phyloP scores from a whole-genome alignment of 2,113 vertebrate species.

The Ictalurus furcatus region DNA sequence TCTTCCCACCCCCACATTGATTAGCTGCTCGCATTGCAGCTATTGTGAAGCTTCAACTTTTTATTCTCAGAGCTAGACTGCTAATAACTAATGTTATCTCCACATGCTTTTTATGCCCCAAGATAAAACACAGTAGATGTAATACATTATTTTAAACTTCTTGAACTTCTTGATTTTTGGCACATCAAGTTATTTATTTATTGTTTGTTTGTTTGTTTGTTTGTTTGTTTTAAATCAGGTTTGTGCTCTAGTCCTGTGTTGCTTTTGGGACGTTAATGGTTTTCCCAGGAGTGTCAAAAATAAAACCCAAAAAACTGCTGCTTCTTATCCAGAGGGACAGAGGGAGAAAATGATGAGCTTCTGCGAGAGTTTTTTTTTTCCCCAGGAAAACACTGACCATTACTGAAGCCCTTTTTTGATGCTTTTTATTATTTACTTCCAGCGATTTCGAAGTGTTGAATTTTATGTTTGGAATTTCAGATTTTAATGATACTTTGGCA shows the following conservation, averaged over 20 bases:
- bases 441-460: conserved; percentile 8
- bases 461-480: conserved; percentile 15
- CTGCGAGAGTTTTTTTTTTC: background rate
- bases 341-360: background rate
- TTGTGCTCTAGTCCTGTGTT: conserved; percentile 30
- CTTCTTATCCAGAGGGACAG: conserved; percentile 3
- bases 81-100: background rate
- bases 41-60: conserved; percentile 53
- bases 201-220: background rate
- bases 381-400: background rate
- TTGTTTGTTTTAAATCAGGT: background rate
- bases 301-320: background rate
- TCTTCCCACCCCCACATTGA: conserved; percentile 61
- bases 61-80: conserved; percentile 28
- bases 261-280: conserved; percentile 45
- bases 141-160: conserved; percentile 17
- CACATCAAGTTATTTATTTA: background rate
- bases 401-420: background rate
- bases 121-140: conserved; percentile 28
- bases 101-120: background rate
- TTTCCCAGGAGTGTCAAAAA: conserved; percentile 3
- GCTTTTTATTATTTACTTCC: conserved; percentile 31
- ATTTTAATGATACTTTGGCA: conserved; percentile 38
- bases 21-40: conserved; percentile 58
- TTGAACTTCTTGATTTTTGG: no score